Evolutionary conservation across 1,140 invertebrate genomes (phyloP).

Genomic region (Zaprionus ghesquierei): DNA sequence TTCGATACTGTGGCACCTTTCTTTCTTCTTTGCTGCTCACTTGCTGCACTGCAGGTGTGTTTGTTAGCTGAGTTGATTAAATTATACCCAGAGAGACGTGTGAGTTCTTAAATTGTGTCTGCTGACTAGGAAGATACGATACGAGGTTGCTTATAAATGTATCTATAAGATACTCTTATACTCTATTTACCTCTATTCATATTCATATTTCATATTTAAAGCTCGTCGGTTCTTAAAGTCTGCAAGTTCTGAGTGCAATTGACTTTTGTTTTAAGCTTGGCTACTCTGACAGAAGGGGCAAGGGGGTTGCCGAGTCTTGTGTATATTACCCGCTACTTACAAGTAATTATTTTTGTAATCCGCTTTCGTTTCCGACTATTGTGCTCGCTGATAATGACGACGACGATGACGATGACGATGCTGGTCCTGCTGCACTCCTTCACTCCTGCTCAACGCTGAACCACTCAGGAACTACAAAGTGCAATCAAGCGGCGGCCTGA

Average conservation of each 20-base stretch:
- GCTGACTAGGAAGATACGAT: not conserved
- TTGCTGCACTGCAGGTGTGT: conserved; percentile 61
- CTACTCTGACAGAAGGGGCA: not conserved
- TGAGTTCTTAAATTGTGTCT: conserved; percentile 39
- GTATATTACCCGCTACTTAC: conserved; percentile 73
- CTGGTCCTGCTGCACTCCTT: conserved; percentile 10
- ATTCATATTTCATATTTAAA: not conserved
- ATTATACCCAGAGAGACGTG: conserved; percentile 73
- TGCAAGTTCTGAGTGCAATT: conserved; percentile 20
- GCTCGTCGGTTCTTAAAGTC: not conserved
- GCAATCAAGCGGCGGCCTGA: conserved; percentile 86
- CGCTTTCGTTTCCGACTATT: conserved; percentile 63
- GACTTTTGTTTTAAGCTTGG: conserved; percentile 54
- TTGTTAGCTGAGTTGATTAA: conserved; percentile 75
- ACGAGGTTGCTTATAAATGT: too few species aligned
- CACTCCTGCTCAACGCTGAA: not conserved
- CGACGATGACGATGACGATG: not conserved
- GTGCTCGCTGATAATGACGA: conserved; percentile 8
- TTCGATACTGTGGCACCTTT: conserved; percentile 40
- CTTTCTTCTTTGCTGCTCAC: not conserved
- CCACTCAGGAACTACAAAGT: conserved; percentile 88
- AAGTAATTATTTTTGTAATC: conserved; percentile 82
- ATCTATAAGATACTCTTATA: not conserved
- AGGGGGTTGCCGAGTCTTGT: conserved; percentile 6
- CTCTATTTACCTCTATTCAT: not conserved